These are phyloP conservation scores for Eurytoma adleriae DNA, from an alignment of 2,888 invertebrate genomes.

Conservation along the genomic window DNA sequence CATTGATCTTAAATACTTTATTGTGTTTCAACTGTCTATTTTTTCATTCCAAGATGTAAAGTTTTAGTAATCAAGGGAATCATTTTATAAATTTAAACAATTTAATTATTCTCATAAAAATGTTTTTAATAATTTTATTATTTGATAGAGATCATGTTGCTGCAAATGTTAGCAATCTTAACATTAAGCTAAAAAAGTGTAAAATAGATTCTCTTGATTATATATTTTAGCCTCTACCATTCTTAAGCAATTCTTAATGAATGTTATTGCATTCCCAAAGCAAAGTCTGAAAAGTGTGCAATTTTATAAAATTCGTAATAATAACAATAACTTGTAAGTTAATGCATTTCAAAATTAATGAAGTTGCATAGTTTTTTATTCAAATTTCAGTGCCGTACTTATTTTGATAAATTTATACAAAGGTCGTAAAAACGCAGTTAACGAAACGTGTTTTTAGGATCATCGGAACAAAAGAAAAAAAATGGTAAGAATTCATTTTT, in stretches of 20 bases:
- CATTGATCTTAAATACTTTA: conserved; percentile 40
- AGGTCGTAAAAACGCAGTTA: conserved; percentile 31
- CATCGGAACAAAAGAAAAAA: conserved; percentile 14
- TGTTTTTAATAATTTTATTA: conserved; percentile 14
- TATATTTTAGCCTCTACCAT: conserved; percentile 23
- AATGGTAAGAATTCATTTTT: conserved; percentile 30
- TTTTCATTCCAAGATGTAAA: conserved; percentile 36
- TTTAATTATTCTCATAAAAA: conserved; percentile 8
- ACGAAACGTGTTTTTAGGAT: conserved; percentile 27
- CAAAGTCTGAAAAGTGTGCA: conserved; percentile 51
- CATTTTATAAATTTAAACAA: conserved; percentile 1
- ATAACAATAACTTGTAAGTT: conserved; percentile 34
- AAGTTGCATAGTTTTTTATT: conserved; percentile 35
- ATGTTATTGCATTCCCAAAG: conserved; percentile 39
- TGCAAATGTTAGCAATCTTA: neutral
- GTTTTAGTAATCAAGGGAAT: conserved; percentile 24
- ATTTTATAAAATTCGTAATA: conserved; percentile 49
- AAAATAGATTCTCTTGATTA: conserved; percentile 12
- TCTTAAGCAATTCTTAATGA: conserved; percentile 37
- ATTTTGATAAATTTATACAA: conserved; percentile 42
- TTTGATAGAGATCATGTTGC: neutral
- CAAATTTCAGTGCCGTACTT: conserved; percentile 48
- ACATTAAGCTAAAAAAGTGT: neutral
- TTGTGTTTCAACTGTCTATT: conserved; percentile 35
- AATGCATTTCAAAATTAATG: conserved; percentile 40